Percentiles rank a stretch among this genome's conserved stretches.
These are phyloP conservation scores for Prunella strophiata DNA, from an alignment of 2,797 vertebrate genomes.

Conservation along the genomic window DNA sequence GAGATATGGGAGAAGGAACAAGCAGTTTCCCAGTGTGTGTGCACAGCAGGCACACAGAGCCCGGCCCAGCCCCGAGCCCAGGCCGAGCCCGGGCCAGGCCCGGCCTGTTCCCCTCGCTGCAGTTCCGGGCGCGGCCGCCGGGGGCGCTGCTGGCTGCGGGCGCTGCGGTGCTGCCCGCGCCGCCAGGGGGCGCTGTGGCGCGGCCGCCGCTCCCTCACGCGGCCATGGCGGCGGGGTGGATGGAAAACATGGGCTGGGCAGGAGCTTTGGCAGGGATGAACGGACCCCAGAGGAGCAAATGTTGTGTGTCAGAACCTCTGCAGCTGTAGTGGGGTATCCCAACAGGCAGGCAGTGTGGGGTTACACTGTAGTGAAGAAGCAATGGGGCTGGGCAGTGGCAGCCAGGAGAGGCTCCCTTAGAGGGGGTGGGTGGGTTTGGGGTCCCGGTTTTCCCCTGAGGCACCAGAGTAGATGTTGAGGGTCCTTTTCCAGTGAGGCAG, in stretches of 20 bases:
- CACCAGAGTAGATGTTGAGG: neutral
- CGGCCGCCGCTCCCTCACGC: neutral
- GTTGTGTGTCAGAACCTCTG: accelerated
- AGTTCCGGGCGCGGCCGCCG: neutral
- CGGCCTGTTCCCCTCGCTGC: too few relatives aligned
- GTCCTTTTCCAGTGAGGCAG: neutral
- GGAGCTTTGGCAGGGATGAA: too few relatives aligned
- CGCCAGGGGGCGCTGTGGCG: neutral
- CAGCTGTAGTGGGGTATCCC: neutral
- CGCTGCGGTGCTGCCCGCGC: accelerated
- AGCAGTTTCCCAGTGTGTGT: accelerated
- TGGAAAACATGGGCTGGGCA: too few relatives aligned
- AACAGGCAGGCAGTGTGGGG: accelerated
- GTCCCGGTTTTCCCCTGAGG: neutral
- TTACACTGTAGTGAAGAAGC: neutral
- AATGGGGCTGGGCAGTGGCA: neutral
- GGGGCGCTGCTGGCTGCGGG: neutral
- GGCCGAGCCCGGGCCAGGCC: neutral
- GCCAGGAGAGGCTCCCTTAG: accelerated
- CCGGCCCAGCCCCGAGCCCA: too few relatives aligned
- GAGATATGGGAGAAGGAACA: neutral
- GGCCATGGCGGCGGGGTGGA: accelerated
- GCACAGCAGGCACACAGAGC: accelerated
- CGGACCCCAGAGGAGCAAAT: accelerated
- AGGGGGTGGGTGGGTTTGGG: too few relatives aligned